Base-by-base conservation (phyloP, 2,113 vertebrate species). In the Albula glossodonta region DNA sequence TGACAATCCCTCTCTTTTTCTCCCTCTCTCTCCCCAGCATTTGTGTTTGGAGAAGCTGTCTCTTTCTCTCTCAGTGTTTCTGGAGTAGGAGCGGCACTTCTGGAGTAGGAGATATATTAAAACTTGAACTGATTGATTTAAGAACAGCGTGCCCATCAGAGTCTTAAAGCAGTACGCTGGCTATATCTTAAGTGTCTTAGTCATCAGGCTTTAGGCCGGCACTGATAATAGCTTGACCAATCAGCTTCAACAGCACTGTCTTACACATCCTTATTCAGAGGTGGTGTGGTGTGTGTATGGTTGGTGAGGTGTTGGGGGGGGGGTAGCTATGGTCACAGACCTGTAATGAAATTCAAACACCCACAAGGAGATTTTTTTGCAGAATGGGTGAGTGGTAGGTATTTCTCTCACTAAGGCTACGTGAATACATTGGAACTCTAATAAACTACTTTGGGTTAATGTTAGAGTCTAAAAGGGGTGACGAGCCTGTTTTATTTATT, bases 91-190 rank as follows among this genome's bases (percentile, higher is more conserved):
- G 88, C 88, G 86, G 87, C 90, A 90, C 90, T 82, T 84, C 91
- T 95, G 80, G 89, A 96, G 95, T 93, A 92, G 92, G 92, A 91
- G 92, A 95, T 94, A 94, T 94, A 95, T 95, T 94, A 94, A 95
- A 95, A 95, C 95, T 94, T 95, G 94, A 95, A 95, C 94, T 93
- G 95, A 95, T 95, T 94, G 95, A 95, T 96, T 94, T 91, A 90
- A 94, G 94, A 92, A 95, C 90, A 91, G 91, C 87, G 89, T 89
- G 91, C 91, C 60, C 93, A 92, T 92, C 93, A 90, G 94, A 92
- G 93, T 95, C 92, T 94, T 94, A 87, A 90, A 90, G 80, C 86
- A 63, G 92, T 91, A 19, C 77, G 90, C 91, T 93, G 93, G 93
- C 93, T 90, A 93, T 92, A 92, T 94, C 88, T 96, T 92, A 95